Evolutionary conservation across 2,113 vertebrate species (phyloP), one percentile per base, ranked within the genome.

Genomic region (Halichoeres trimaculatus): DNA sequence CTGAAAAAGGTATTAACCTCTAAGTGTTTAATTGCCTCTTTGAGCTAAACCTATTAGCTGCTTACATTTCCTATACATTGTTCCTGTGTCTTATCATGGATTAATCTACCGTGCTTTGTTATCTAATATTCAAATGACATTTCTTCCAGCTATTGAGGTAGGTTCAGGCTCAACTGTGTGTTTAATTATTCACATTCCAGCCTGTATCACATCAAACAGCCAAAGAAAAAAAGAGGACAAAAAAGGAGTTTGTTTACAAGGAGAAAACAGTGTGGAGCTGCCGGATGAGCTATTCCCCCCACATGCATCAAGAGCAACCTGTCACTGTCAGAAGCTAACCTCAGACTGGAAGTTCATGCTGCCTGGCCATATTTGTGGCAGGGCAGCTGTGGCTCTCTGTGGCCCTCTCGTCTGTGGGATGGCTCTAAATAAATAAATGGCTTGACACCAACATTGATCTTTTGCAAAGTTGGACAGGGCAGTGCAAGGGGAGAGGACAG

Each of bases 391-490:
- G 76, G 70, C 84, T 84, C 74, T 71, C 77, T 40, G 68, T 69
- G 79, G 82, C 70, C 76, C 81, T 84, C 76, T 56, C 41, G 58
- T 90, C 83, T 70, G 62, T 34, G 51, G 62, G 79, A 76, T 76
- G 80, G 59, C 74, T 88, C 82, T 88, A 78, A 88, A 90, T 86
- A 90, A 91, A 92, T 92, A 89, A 78, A 85, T 83, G 70, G 35
- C 85, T 74, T 84, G 86, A 93, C 82, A 76, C 84, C 70, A 65
- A 76, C 83, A 92, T 90, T 90, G 92, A 93, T 93, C 87, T 90
- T 81, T 74, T 67, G 81, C 76, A 81, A 85, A 80, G 80, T 74
- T 85, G 84, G 86, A 76, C 65, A 86, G 72, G 45, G 45, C 63
- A 64, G 71, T 56, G 75, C 70, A 73, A 58, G 78, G 57, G 51